Base-by-base conservation (phyloP, 2,888 invertebrate genomes). In the Acleris laterana region DNA sequence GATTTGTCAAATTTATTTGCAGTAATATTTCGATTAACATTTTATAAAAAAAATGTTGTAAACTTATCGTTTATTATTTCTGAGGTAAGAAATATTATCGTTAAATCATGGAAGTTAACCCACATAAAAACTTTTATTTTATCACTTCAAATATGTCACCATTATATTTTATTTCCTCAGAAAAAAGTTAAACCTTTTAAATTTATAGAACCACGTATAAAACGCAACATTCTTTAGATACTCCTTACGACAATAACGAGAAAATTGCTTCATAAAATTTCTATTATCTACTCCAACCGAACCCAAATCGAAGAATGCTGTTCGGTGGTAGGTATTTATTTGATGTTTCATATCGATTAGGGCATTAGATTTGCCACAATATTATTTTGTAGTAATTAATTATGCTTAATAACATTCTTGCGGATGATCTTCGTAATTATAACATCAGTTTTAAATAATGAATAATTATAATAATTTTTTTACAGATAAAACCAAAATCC, bases 251-350 rank as follows among this genome's bases (percentile, higher is more conserved):
- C 81, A 74, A 81, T 79, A 80, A 81, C 72, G 73, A 80, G 79
- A 81, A 84, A 82, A 86, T 79, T 78, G 77, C 70, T 69, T 82
- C 74, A 85, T 88, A 85, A 87, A 87, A 85, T 80, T 75, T 78
- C 78, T 80, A 84, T 82, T 80, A 80, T 60, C 64, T 44, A 32
- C 50, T 56, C 28, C 13, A 56, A 46, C 22, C 38, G 4, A 38
- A 44, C 75, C 72, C 62, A 74, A 79, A 79, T 75, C 74, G 70
- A 74, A 78, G 77, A 76, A 70, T 69, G 72, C 76, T 75, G 74
- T 75, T 73, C 77, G 74, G 78, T 77, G 77, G 68, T 81, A 75
- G 32, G 32, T 84, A 25, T 25, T 85, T 85, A 85, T 85, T 78
- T 84, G 71, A 79, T 74, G 72, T 70, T 77, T 73, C 73, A 79